Evolutionary conservation across 2,797 vertebrate species (phyloP).

Genomic region (Phrynocephalus guinanensis): DNA sequence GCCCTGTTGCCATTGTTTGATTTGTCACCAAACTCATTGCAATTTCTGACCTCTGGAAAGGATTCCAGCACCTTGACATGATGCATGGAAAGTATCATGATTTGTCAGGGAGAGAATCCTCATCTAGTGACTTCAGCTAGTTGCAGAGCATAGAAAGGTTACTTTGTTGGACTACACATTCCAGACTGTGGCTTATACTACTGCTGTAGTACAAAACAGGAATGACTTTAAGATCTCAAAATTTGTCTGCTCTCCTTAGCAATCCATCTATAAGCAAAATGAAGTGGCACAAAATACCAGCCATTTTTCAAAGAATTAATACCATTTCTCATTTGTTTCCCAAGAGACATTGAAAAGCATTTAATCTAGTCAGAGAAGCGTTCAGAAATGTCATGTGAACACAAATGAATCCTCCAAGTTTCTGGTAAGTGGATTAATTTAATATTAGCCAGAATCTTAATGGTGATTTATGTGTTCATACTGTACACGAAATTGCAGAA

Average conservation of each 20-base stretch:
- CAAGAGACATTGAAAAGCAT: not conserved
- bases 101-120: not conserved
- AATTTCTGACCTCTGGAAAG: not conserved
- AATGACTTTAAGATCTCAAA: not conserved
- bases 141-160: too few species aligned
- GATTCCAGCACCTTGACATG: not conserved
- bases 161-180: too few species aligned
- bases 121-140: not conserved
- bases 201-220: not conserved
- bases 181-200: too few species aligned
- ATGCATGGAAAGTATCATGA: not conserved
- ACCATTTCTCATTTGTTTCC: too few species aligned
- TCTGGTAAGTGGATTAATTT: not conserved
- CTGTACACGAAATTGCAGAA: too few species aligned
- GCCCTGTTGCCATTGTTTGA: not conserved
- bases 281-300: not conserved
- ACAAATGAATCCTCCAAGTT: not conserved
- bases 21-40: not conserved
- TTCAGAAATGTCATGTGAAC: not conserved
- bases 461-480: too few species aligned
- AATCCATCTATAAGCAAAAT: not conserved
- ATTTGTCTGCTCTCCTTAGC: not conserved
- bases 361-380: not conserved
- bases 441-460: too few species aligned
- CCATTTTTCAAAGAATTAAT: not conserved